Evolutionary conservation across 2,888 invertebrate genomes (phyloP).

Genomic region (Luffia ferchaultella): DNA sequence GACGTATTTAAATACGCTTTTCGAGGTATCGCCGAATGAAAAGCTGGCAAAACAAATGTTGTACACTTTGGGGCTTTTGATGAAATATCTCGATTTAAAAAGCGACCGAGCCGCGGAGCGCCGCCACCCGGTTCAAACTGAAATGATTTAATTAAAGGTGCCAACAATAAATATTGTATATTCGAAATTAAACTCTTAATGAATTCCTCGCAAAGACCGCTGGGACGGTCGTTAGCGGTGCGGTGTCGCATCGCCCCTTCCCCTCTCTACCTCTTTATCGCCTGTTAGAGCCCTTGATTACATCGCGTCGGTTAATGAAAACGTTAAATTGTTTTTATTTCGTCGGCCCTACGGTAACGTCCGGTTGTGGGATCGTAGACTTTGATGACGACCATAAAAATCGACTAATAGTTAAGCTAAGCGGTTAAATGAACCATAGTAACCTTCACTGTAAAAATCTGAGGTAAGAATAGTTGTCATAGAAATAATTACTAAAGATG

Average conservation of each 20-base stretch:
- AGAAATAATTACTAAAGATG: too few relatives aligned
- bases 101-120: not conserved
- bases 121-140: not conserved
- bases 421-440: too few relatives aligned
- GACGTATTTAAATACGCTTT: too few relatives aligned
- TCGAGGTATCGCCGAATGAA: too few relatives aligned
- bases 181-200: not conserved
- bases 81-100: too few relatives aligned
- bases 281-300: not conserved
- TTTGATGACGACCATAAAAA: not conserved
- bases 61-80: too few relatives aligned
- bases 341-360: not conserved
- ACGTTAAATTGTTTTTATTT: not conserved
- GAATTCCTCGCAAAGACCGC: not conserved
- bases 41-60: too few relatives aligned
- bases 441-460: too few relatives aligned
- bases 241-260: not conserved
- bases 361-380: not conserved
- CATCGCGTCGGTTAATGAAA: not conserved
- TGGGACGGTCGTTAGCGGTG: not conserved
- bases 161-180: not conserved
- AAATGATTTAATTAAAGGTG: not conserved
- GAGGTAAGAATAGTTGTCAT: too few relatives aligned
- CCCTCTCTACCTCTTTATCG: not conserved
- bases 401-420: too few relatives aligned